Conservation (phyloP, 2,113 vertebrate species). For the Megaceryle maxima region DNA sequence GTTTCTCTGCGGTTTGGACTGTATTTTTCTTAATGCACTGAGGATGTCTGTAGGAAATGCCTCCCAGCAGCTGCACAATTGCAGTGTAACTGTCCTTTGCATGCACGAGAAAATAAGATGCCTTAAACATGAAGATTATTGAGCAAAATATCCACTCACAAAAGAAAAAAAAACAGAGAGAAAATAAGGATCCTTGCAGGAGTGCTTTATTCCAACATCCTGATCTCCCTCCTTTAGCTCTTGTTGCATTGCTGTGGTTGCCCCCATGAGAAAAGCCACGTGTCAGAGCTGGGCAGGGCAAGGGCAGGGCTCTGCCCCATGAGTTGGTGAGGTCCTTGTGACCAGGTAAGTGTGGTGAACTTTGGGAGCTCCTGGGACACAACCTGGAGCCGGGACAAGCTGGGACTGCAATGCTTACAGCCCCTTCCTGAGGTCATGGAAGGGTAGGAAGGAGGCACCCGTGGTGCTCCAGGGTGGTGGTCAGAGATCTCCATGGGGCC, state of each 20-base stretch:
- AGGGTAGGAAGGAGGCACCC: neutral
- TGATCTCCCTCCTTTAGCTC: neutral
- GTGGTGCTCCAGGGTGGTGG: neutral
- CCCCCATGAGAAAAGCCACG: accelerated
- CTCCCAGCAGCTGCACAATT: neutral
- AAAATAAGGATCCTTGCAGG: neutral
- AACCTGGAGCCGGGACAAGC: neutral
- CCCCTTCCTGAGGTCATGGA: neutral
- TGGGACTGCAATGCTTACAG: accelerated
- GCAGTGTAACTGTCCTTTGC: neutral
- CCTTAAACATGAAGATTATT: neutral
- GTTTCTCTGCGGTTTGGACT: neutral
- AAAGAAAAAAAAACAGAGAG: neutral
- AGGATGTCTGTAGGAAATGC: neutral
- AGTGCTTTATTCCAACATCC: neutral
- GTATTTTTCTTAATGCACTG: neutral
- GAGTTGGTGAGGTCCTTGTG: neutral
- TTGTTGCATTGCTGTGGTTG: neutral
- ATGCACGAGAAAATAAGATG: neutral
- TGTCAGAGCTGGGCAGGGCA: accelerated
- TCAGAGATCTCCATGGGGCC: neutral
- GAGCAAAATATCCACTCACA: neutral
- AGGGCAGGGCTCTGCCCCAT: neutral
- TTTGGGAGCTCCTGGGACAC: neutral
- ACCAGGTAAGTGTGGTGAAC: neutral